A percentile compares a stretch with the other conserved stretches of the same genome.
Evolutionary conservation across 2,113 vertebrate genomes (phyloP).

Genomic region (Ciconia maguari): DNA sequence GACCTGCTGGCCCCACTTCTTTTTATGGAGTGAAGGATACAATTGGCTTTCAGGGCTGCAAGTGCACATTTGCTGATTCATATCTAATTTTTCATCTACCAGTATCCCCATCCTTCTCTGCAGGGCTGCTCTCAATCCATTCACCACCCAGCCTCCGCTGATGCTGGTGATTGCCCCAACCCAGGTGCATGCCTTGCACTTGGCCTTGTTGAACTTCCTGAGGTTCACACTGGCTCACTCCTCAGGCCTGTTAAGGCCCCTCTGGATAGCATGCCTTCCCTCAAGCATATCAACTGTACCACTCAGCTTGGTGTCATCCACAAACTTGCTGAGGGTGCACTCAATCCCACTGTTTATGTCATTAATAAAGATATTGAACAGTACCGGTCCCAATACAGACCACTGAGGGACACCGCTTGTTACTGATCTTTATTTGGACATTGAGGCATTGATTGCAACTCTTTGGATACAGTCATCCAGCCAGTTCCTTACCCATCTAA

Average conservation of each 20-base stretch:
- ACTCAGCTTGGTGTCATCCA: background rate
- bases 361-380: background rate
- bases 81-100: background rate
- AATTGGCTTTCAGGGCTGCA: background rate
- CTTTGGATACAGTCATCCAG: background rate
- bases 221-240: background rate
- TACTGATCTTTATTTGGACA: background rate
- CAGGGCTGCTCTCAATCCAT: background rate
- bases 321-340: background rate
- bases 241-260: background rate
- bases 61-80: background rate
- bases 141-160: background rate
- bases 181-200: background rate
- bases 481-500: background rate
- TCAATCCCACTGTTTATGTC: background rate
- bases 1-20: background rate
- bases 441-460: background rate
- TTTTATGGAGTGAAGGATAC: background rate
- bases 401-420: too few relatives aligned
- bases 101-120: background rate
- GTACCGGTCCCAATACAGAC: accelerated
- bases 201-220: background rate
- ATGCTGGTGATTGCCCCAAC: background rate
- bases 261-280: background rate
- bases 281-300: background rate